Evolutionary conservation across 2,888 invertebrate species (phyloP).

Genomic region (Lapara coniferarum): DNA sequence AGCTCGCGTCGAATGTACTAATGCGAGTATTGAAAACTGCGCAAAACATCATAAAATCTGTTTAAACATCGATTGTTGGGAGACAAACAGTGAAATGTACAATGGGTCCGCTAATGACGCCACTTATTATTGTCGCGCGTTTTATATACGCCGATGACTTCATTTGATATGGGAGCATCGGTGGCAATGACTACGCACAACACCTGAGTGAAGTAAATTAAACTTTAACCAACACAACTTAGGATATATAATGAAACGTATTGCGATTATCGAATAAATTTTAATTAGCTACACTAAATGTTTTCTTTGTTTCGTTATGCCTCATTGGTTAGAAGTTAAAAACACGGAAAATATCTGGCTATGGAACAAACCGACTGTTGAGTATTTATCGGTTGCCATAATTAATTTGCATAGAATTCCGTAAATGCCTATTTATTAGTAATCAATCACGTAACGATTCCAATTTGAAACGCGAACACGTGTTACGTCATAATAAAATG

Average conservation of each 20-base stretch:
- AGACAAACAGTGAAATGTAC: conserved; percentile 64
- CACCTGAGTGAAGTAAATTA: conserved; percentile 24
- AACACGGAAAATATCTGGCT: conserved; percentile 13
- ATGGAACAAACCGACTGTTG: neutral
- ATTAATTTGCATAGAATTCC: neutral
- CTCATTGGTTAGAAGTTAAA: neutral
- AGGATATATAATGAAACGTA: conserved; percentile 2
- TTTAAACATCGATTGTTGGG: conserved; percentile 67
- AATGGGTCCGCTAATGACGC: conserved; percentile 62
- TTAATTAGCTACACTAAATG: conserved; percentile 20
- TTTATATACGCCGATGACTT: conserved; percentile 67
- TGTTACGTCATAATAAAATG: conserved; percentile 58
- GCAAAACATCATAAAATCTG: conserved; percentile 73
- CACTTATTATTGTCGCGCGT: conserved; percentile 52
- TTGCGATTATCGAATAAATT: conserved; percentile 10
- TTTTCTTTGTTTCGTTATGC: conserved; percentile 21
- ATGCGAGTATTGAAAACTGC: conserved; percentile 56
- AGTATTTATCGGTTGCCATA: neutral
- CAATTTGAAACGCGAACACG: conserved; percentile 46
- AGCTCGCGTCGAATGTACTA: conserved; percentile 48
- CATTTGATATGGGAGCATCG: conserved; percentile 48
- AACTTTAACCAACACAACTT: conserved; percentile 8
- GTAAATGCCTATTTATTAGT: conserved; percentile 20
- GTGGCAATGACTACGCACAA: conserved; percentile 54
- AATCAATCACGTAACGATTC: conserved; percentile 53